Base-by-base conservation (phyloP, 1,140 invertebrate genomes). In the Chionoecetes opilio region DNA sequence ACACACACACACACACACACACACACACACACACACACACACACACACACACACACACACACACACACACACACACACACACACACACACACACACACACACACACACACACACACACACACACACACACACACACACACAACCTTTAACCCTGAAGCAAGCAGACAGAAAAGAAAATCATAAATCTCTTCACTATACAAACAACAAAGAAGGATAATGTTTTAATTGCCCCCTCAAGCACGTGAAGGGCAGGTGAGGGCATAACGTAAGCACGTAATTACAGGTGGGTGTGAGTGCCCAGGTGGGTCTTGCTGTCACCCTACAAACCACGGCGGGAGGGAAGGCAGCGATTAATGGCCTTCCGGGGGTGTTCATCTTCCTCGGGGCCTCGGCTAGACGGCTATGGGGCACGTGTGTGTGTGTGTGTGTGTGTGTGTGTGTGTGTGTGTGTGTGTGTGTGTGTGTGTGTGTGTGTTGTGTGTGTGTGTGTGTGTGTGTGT, bases 61-160 rank as follows among this genome's bases (percentile, higher is more conserved):
- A 3, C 17, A 37, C 86, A 21, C 17, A 35, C 34, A 88, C 32
- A 37, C 86, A 29, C 86, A 88, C 34, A 37, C 29, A 35, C 86
- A 41, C 35, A 89, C 35, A 89, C n/a, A 89, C 87, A 89, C 87
- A 89, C 87, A 85, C 32, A 37, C 82, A 85, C 75, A 46, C 75
- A 85, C 82, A 85, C 82, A 85, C 46, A 91, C 89, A 34, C 89
- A 63, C 89, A 63, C n/a, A 63, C 46, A 91, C 89, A 53, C 89
- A 29, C n/a, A 32, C 41, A 5, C 88, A 46, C 88, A 31, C 37
- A n/a, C 35, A 87, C 5, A 85, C 5, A 46, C 5, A 46, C 5
- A 5, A 46, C 41, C 41, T 46, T 46, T 14, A 46, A 46, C 41
- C n/a, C n/a, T n/a, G n/a, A n/a, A n/a, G n/a, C n/a, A n/a, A n/a